Evolutionary conservation across 2,113 vertebrate species (phyloP).

Genomic region (Sterrhoptilus dennistouni): DNA sequence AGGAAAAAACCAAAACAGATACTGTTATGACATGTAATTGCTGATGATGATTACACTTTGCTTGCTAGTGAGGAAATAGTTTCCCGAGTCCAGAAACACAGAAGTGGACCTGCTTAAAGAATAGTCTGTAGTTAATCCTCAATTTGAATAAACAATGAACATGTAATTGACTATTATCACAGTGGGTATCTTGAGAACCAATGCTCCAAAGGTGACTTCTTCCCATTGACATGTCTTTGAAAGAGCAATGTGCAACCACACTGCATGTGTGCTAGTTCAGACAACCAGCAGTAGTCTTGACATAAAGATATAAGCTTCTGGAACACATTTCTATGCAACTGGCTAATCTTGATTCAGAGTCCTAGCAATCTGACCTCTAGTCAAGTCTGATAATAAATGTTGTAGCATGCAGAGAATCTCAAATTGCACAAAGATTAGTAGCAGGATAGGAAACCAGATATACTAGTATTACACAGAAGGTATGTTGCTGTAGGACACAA

Average conservation of each 20-base stretch:
- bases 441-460: background rate
- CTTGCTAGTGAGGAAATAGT: background rate
- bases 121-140: background rate
- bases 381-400: background rate
- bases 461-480: background rate
- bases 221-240: background rate
- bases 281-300: background rate
- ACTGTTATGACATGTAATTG: background rate
- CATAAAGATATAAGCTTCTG: background rate
- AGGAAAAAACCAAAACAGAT: background rate
- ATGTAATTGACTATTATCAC: background rate
- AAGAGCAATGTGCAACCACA: background rate
- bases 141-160: background rate
- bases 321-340: background rate
- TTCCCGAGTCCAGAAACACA: background rate
- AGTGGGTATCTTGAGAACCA: background rate
- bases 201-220: background rate
- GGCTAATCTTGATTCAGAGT: background rate
- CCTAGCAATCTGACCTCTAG: background rate
- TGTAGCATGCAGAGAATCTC: background rate
- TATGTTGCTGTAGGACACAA: too few species aligned
- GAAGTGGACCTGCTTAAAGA: background rate
- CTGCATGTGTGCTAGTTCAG: background rate
- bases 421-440: background rate
- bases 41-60: background rate